Percentiles rank a stretch among this genome's conserved stretches.
phyloP scores from a whole-genome alignment of 1,140 invertebrate genomes.

The Leucophenga varia region DNA sequence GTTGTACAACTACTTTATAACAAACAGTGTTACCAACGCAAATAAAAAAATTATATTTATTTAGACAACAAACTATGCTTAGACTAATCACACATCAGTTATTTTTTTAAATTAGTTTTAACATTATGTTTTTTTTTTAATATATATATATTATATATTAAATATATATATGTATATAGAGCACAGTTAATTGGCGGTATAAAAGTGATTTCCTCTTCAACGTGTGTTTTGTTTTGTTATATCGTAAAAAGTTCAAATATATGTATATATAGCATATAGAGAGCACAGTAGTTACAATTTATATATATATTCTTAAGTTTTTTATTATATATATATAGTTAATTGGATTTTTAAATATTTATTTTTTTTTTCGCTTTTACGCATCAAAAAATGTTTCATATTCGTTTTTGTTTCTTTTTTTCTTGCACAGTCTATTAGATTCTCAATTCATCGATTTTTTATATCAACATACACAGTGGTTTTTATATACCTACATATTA shows the following conservation, averaged over 20 bases:
- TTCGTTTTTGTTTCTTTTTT: slow-evolving; percentile 25
- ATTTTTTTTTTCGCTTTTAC: too few relatives aligned
- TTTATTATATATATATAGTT: slow-evolving; percentile 33
- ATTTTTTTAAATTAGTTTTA: too few relatives aligned
- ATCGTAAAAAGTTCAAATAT: slow-evolving; percentile 45
- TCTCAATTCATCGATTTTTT: slow-evolving; percentile 52
- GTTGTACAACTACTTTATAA: too few relatives aligned
- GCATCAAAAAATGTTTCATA: slow-evolving; percentile 42
- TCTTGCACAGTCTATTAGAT: slow-evolving; percentile 51
- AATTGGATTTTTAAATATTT: too few relatives aligned
- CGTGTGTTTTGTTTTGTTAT: too few relatives aligned
- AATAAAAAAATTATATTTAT: too few relatives aligned
- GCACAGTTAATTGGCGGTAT: slow-evolving; percentile 53
- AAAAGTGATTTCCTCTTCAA: too few relatives aligned
- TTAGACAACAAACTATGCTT: too few relatives aligned
- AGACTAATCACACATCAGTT: too few relatives aligned
- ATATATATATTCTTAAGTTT: slow-evolving; percentile 8
- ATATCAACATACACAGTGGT: slow-evolving; percentile 40
- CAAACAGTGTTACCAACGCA: too few relatives aligned
- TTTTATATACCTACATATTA: background rate
- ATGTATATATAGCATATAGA: slow-evolving; percentile 21
- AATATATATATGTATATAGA: slow-evolving; percentile 27
- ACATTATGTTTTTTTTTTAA: too few relatives aligned
- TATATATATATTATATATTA: too few relatives aligned
- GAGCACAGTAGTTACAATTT: slow-evolving; percentile 29